Conservation (phyloP, 2,113 vertebrate species). For the Coturnix japonica region DNA sequence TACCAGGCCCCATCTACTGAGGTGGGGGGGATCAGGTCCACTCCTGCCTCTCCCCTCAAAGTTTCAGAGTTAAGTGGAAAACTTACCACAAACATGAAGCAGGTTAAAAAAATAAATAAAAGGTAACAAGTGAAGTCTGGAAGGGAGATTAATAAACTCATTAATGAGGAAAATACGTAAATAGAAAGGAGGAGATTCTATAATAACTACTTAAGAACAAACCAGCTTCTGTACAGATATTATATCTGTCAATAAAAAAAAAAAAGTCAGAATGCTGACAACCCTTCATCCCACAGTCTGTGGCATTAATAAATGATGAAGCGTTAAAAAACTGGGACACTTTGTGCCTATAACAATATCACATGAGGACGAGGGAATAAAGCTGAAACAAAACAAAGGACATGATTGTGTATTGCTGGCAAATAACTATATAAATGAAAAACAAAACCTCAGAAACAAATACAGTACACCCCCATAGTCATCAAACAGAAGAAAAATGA, state of each 20-base stretch:
- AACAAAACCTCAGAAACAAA: slow-evolving; percentile 24
- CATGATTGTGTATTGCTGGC: slow-evolving; percentile 15
- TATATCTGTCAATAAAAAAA: slow-evolving; percentile 71
- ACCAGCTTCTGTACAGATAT: slow-evolving; percentile 46
- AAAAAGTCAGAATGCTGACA: slow-evolving; percentile 66
- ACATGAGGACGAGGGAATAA: slow-evolving; percentile 59
- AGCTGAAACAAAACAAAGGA: slow-evolving; percentile 70
- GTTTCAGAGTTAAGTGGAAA: slow-evolving; percentile 48
- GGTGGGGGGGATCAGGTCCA: neutral
- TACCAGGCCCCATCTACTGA: neutral
- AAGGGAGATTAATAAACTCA: slow-evolving; percentile 9
- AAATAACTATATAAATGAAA: slow-evolving; percentile 33
- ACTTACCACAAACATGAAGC: slow-evolving; percentile 28
- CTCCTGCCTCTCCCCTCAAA: slow-evolving; percentile 11
- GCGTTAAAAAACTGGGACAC: slow-evolving; percentile 58
- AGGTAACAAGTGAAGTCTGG: neutral
- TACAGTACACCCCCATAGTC: neutral
- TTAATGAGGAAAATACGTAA: slow-evolving; percentile 40
- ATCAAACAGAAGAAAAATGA: neutral
- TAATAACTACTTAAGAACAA: slow-evolving; percentile 63
- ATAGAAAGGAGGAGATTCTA: slow-evolving; percentile 34
- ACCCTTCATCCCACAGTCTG: slow-evolving; percentile 64
- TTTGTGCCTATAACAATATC: slow-evolving; percentile 61
- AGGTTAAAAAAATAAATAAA: neutral
- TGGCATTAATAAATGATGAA: slow-evolving; percentile 78